These are phyloP conservation scores for Sylvilagus floridanus DNA, from an alignment of 2,797 vertebrate genomes.

Conservation along the genomic window DNA sequence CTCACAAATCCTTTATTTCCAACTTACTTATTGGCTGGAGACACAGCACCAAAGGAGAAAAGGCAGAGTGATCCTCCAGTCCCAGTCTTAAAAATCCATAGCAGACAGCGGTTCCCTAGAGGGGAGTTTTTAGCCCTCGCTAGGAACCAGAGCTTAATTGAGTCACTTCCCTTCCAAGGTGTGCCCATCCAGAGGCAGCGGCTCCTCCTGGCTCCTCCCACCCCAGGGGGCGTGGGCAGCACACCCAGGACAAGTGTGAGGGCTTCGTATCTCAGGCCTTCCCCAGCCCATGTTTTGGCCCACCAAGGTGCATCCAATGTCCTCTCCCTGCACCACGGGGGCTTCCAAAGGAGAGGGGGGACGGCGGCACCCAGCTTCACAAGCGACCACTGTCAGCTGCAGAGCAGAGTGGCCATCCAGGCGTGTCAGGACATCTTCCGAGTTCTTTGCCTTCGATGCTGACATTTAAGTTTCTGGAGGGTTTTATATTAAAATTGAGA, in stretches of 20 bases:
- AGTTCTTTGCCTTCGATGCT: neutral
- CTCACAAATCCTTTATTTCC: slow-evolving; percentile 88
- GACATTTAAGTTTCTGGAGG: slow-evolving; percentile 18
- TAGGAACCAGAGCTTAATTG: slow-evolving; percentile 81
- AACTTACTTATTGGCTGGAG: slow-evolving; percentile 89
- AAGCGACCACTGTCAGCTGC: neutral
- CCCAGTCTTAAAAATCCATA: slow-evolving; percentile 86
- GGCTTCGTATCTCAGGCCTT: neutral
- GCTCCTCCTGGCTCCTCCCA: neutral
- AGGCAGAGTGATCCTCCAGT: slow-evolving; percentile 83
- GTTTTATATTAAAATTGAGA: neutral
- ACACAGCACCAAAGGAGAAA: slow-evolving; percentile 72
- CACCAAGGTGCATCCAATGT: neutral
- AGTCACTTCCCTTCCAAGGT: slow-evolving; percentile 74
- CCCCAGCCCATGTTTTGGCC: neutral
- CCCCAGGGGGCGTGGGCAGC: neutral
- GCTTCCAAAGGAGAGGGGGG: too few species aligned
- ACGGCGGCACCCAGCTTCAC: neutral
- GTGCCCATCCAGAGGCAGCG: neutral
- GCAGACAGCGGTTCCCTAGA: slow-evolving; percentile 84
- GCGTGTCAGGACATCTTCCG: neutral
- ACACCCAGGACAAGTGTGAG: neutral
- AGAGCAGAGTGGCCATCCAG: neutral
- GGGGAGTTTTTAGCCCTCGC: slow-evolving; percentile 69
- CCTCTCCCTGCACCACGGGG: neutral